Percentiles rank a stretch among this genome's conserved stretches.
These are phyloP conservation scores for Sterna hirundo DNA, from an alignment of 2,113 vertebrate genomes.

Conservation along the genomic window DNA sequence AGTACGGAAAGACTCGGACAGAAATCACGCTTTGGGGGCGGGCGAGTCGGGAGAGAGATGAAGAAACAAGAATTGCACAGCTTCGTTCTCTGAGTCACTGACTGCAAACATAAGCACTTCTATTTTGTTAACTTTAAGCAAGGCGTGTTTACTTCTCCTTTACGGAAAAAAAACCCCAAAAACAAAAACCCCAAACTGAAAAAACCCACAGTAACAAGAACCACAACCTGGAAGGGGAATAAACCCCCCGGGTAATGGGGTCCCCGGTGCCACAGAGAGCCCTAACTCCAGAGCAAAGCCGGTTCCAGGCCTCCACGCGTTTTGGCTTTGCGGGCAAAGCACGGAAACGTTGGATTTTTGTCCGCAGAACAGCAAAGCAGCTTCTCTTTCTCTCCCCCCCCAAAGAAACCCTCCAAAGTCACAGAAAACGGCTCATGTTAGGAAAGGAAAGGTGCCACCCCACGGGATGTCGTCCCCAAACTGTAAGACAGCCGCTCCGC, in stretches of 20 bases:
- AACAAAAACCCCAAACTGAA: background rate
- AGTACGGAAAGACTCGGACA: constrained; percentile 66
- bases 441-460: constrained; percentile 8
- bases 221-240: constrained; percentile 38
- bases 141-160: constrained; percentile 47
- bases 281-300: constrained; percentile 26
- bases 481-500: constrained; percentile 44
- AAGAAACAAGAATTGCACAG: constrained; percentile 66
- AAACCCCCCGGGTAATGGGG: background rate
- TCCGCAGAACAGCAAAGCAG: constrained; percentile 34
- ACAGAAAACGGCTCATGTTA: background rate
- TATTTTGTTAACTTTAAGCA: constrained; percentile 4
- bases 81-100: constrained; percentile 61
- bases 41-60: constrained; percentile 10
- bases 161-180: background rate
- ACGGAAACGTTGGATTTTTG: background rate
- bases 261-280: background rate
- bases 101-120: constrained; percentile 67
- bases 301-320: constrained; percentile 4
- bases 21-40: constrained; percentile 58
- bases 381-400: background rate
- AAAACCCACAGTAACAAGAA: constrained; percentile 29
- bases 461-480: constrained; percentile 20
- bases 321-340: constrained; percentile 48
- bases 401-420: background rate